Evolutionary conservation across 2,113 vertebrate genomes (phyloP), one percentile per base, ranked within the genome.

Genomic region (Apaloderma vittatum): DNA sequence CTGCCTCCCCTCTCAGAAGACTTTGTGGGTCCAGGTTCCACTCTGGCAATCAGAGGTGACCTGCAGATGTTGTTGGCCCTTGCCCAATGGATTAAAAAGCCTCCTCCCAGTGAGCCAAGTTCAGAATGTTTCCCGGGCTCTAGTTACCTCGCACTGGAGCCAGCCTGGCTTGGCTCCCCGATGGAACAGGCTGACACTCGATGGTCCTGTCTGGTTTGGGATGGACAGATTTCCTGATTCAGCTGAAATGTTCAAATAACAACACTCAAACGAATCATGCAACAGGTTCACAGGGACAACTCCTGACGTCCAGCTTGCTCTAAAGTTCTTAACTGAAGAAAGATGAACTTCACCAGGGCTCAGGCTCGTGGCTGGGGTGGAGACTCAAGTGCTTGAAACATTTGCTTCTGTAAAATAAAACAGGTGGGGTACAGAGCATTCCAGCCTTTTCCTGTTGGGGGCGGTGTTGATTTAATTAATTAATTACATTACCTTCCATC

Each of bases 261-360:
- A 15, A 5, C 37, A 48, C 45, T n/a, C 24, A 30, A 11, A 51
- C 12, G 36, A 66, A 48, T 29, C 24, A 20, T 1, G 5, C 45
- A 6, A 5, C 1, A 1, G 40, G 23, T 29, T 36, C 0, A 2
- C 46, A 37, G 9, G 27, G 32, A 23, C 1, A 1, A 11, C 20
- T 76, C 63, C 20, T 32, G 54, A 29, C 3, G 4, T 30, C 40
- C 20, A 6, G 19, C 74, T 67, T 36, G 11, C 57, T 40, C 54
- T 73, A 2, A 52, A 67, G 43, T 37, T 29, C 67, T 74, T 13
- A 26, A 15, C 36, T 32, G 18, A 27, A 49, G 37, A 40, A 51
- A 74, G 51, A 76, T 1, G 15, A 67, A 36, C 37, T 51, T 46
- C 9, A 13, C 4, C 22, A 6, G 5, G 16, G 24, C 68, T 75